phyloP scores from a whole-genome alignment of 1,140 invertebrate genomes.

The Drosophila suzukii region DNA sequence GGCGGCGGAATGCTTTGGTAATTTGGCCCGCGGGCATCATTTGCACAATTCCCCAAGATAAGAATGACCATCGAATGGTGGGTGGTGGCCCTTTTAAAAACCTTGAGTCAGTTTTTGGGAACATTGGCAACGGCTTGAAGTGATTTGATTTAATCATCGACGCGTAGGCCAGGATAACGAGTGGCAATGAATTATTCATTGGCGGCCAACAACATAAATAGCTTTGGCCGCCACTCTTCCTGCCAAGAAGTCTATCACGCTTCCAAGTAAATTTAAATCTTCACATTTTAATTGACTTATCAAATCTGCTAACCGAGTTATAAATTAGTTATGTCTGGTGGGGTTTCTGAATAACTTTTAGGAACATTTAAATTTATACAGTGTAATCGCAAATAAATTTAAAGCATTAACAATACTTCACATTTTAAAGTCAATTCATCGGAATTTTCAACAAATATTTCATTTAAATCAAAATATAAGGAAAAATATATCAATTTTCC shows the following conservation, averaged over 20 bases:
- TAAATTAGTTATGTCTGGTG: slow-evolving; percentile 3
- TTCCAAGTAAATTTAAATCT: slow-evolving; percentile 38
- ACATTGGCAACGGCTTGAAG: slow-evolving; percentile 24
- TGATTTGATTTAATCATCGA: slow-evolving; percentile 72
- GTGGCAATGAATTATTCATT: slow-evolving; percentile 66
- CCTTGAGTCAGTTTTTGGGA: slow-evolving; percentile 29
- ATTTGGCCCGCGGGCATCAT: slow-evolving; percentile 24
- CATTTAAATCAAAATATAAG: too few relatives aligned
- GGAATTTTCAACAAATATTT: too few relatives aligned
- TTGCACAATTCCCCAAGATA: slow-evolving; percentile 35
- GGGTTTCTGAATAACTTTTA: not conserved
- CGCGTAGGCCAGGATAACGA: slow-evolving; percentile 48
- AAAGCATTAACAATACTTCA: not conserved
- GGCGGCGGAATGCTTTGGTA: slow-evolving; percentile 23
- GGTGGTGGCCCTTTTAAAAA: not conserved
- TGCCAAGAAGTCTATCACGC: slow-evolving; percentile 23
- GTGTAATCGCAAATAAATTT: not conserved
- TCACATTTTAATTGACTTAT: slow-evolving; percentile 38
- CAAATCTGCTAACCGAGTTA: slow-evolving; percentile 28
- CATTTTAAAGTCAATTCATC: not conserved
- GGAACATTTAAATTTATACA: not conserved
- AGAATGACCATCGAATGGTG: slow-evolving; percentile 9
- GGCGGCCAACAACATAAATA: slow-evolving; percentile 34
- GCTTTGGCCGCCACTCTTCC: not conserved
- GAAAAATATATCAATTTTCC: too few relatives aligned